phyloP scores from a whole-genome alignment of 2,113 vertebrate genomes.

The Ptyas mucosa region DNA sequence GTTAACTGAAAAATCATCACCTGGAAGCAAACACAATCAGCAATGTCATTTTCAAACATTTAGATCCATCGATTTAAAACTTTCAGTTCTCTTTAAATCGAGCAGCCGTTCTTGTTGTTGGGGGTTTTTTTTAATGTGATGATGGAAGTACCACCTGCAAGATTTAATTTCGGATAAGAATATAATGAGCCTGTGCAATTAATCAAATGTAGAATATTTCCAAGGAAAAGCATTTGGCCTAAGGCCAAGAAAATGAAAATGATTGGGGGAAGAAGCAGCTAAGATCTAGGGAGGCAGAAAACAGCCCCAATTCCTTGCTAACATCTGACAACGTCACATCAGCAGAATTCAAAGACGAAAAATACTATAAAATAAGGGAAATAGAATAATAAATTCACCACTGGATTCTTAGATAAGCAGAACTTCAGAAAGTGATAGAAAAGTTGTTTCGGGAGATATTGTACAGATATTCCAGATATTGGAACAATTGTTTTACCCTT shows the following conservation, averaged over 20 bases:
- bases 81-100: neutral
- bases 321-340: neutral
- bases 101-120: neutral
- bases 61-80: neutral
- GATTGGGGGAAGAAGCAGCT: neutral
- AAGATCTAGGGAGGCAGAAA: neutral
- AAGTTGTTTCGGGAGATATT: neutral
- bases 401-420: neutral
- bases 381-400: neutral
- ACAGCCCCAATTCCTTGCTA: neutral
- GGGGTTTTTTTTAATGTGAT: neutral
- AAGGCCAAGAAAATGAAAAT: neutral
- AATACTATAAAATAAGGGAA: neutral
- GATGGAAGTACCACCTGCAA: neutral
- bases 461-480: neutral
- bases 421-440: neutral
- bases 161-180: neutral
- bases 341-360: neutral
- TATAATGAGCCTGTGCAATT: neutral
- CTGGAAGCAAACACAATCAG: neutral
- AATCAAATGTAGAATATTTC: neutral
- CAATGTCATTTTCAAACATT: neutral
- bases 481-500: neutral
- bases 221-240: neutral
- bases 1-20: neutral